Evolutionary conservation across 1,140 invertebrate genomes (phyloP).

Genomic region (Amyelois transitella): DNA sequence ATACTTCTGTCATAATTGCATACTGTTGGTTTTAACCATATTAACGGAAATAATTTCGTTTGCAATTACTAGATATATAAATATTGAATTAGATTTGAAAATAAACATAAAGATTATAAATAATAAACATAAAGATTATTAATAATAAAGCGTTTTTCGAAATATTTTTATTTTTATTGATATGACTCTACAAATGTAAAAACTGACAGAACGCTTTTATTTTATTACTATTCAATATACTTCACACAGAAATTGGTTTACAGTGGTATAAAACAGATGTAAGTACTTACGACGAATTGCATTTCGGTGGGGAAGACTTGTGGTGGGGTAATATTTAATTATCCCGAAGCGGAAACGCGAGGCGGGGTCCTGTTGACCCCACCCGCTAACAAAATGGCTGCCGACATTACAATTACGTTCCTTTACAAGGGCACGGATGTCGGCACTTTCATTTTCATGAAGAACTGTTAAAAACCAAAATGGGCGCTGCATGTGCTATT

Average conservation of each 20-base stretch:
- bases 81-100: too few relatives aligned
- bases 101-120: too few relatives aligned
- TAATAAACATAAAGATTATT: too few relatives aligned
- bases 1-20: too few relatives aligned
- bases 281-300: slow-evolving; percentile 37
- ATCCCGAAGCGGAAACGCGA: slow-evolving; percentile 63
- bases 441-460: slow-evolving; percentile 43
- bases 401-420: slow-evolving; percentile 57
- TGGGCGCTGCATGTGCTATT: background rate
- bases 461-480: slow-evolving; percentile 24
- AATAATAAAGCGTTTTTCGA: too few relatives aligned
- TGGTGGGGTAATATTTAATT: slow-evolving; percentile 71
- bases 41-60: too few relatives aligned
- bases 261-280: slow-evolving; percentile 1
- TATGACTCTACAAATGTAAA: too few relatives aligned
- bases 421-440: slow-evolving; percentile 49
- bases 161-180: too few relatives aligned
- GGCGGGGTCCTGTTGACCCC: slow-evolving; percentile 67
- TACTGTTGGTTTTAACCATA: too few relatives aligned
- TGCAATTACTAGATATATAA: too few relatives aligned
- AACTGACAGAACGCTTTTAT: too few relatives aligned
- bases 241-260: background rate
- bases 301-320: slow-evolving; percentile 44
- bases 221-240: background rate
- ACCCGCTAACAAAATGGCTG: slow-evolving; percentile 69